A percentile compares a stretch with the other conserved stretches of the same genome.
Conservation (phyloP, 2,797 vertebrate species). For the Philypnodon macrostomus region DNA sequence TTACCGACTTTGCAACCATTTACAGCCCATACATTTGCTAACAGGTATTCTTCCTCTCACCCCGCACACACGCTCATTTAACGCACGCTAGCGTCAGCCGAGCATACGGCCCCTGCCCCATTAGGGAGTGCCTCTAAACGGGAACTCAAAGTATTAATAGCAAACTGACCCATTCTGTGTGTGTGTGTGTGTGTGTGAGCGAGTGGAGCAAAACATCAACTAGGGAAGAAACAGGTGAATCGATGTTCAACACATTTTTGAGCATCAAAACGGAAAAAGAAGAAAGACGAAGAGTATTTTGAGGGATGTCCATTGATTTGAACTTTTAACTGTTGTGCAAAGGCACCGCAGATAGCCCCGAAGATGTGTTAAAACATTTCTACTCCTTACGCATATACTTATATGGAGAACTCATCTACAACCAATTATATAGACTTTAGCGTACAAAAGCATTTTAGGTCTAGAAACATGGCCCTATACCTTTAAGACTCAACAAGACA, state of each 20-base stretch:
- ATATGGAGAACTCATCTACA: too few species aligned
- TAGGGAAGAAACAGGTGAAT: slow-evolving; percentile 65
- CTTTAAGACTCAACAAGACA: background rate
- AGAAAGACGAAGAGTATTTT: too few species aligned
- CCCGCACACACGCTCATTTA: slow-evolving; percentile 27
- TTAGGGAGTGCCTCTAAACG: slow-evolving; percentile 63
- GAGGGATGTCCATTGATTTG: too few species aligned
- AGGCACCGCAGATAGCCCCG: too few species aligned
- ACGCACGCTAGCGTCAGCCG: slow-evolving; percentile 56
- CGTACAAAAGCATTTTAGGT: too few species aligned
- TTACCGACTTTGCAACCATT: too few species aligned
- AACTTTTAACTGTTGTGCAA: too few species aligned
- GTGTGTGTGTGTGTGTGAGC: too few species aligned
- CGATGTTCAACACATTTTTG: slow-evolving; percentile 58
- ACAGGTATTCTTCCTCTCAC: slow-evolving; percentile 14
- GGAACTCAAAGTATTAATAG: slow-evolving; percentile 71
- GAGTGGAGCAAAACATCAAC: slow-evolving; percentile 49
- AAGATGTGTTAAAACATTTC: too few species aligned
- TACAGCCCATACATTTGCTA: slow-evolving; percentile 46
- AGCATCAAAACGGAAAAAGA: slow-evolving; percentile 12
- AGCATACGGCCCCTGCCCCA: slow-evolving; percentile 64
- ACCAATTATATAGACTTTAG: too few species aligned
- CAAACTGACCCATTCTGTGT: slow-evolving; percentile 58
- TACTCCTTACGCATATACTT: too few species aligned
- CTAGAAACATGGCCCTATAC: too few species aligned